Percentiles rank a stretch among this genome's conserved stretches.
These are phyloP conservation scores for Cygnus olor DNA, from an alignment of 2,797 vertebrate species.

Conservation along the genomic window DNA sequence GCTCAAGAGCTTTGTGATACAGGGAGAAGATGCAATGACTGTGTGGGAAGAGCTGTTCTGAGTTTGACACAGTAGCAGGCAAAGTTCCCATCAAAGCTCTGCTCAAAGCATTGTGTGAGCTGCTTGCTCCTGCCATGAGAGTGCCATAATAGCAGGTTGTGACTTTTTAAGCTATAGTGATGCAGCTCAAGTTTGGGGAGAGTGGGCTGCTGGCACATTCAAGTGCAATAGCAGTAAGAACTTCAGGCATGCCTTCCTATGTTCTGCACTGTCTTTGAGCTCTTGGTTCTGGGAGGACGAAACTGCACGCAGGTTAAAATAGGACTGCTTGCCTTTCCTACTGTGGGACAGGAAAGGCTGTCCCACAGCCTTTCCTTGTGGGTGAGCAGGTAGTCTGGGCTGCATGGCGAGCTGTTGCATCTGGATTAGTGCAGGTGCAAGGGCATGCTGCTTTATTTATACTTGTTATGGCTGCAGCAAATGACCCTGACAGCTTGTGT, in stretches of 20 bases:
- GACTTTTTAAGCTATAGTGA: conserved; percentile 1
- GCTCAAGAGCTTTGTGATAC: background rate
- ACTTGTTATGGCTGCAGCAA: background rate
- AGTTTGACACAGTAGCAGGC: background rate
- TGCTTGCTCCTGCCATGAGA: background rate
- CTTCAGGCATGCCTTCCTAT: background rate
- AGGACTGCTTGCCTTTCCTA: background rate
- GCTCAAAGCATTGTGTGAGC: conserved; percentile 39
- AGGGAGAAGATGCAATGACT: background rate
- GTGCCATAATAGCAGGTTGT: background rate
- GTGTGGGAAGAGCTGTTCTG: conserved; percentile 20
- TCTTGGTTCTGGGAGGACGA: background rate
- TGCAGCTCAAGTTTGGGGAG: background rate
- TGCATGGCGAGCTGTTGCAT: background rate
- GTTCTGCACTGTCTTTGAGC: background rate
- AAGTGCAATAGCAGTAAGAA: background rate
- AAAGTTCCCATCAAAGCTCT: background rate
- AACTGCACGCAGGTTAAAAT: background rate
- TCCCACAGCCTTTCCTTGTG: background rate
- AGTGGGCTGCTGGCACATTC: background rate
- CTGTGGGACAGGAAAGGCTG: background rate
- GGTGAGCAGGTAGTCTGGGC: background rate
- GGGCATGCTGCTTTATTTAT: background rate
- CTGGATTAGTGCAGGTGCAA: background rate
- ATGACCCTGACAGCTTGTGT: background rate